Conservation (phyloP, 2,888 invertebrate genomes). For the Drosophila testacea region DNA sequence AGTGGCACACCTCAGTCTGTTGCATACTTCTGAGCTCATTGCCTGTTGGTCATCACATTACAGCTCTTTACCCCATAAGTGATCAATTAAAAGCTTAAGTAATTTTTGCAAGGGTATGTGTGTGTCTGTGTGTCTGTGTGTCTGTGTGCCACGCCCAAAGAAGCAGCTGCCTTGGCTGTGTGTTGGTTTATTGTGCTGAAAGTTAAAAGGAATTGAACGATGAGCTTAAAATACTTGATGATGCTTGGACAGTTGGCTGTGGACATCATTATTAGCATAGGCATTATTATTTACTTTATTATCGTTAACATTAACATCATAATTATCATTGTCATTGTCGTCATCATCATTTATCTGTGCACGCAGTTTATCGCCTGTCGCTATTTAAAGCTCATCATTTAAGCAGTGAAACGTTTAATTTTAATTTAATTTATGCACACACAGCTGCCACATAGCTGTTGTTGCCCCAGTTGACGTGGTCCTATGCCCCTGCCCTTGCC, state of each 20-base stretch:
- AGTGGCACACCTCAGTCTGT: constrained; percentile 1
- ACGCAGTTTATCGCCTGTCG: constrained; percentile 56
- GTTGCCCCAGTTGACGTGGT: constrained; percentile 25
- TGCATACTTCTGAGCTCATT: constrained; percentile 14
- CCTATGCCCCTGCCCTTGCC: not conserved
- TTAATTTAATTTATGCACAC: constrained; percentile 79
- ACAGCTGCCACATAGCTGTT: constrained; percentile 48
- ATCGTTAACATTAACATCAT: not conserved
- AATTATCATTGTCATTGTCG: constrained; percentile 2
- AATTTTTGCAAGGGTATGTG: constrained; percentile 5
- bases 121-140: not conserved
- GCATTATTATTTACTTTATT: not conserved
- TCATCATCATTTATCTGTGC: constrained; percentile 33
- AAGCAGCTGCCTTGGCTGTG: constrained; percentile 8
- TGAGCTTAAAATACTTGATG: not conserved
- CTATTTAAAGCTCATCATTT: constrained; percentile 66
- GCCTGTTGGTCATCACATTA: constrained; percentile 11
- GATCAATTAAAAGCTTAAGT: constrained; percentile 58
- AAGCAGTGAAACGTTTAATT: constrained; percentile 71
- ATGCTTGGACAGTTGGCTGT: not conserved
- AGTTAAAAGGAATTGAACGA: constrained; percentile 48
- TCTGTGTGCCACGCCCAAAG: constrained; percentile 1
- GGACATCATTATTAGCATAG: constrained; percentile 5
- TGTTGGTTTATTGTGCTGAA: constrained; percentile 46
- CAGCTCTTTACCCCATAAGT: constrained; percentile 25